Conservation (phyloP, 2,888 invertebrate species). For the Molorchus minor region DNA sequence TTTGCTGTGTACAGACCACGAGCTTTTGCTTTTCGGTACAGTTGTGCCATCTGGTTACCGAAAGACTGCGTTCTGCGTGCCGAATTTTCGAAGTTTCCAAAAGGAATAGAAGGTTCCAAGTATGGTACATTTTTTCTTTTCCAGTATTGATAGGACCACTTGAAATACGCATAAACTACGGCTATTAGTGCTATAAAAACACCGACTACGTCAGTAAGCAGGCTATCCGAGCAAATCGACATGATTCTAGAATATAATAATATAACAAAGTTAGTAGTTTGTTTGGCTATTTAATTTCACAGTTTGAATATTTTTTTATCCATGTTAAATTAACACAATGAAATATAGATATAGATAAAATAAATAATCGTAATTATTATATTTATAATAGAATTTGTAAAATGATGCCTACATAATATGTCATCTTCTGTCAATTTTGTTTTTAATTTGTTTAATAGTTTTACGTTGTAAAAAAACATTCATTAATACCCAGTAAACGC, state of each 20-base stretch:
- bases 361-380: no score
- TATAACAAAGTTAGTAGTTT: no score
- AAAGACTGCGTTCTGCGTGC: background rate
- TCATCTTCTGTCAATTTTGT: no score
- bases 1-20: background rate
- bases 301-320: no score
- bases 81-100: slow-evolving; percentile 20
- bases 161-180: slow-evolving; percentile 13
- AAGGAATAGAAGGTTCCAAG: slow-evolving; percentile 26
- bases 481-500: no score
- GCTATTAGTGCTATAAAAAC: background rate
- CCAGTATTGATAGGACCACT: slow-evolving; percentile 28
- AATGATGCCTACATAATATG: no score
- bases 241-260: background rate
- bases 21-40: background rate
- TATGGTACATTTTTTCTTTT: slow-evolving; percentile 19
- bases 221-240: background rate
- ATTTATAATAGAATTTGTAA: no score
- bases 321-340: no score
- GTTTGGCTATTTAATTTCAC: no score
- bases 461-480: no score
- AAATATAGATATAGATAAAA: no score
- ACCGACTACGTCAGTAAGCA: background rate
- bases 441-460: no score
- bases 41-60: background rate